These are phyloP conservation scores for Leucosticte australis DNA, from an alignment of 2,113 vertebrate species.

Conservation along the genomic window DNA sequence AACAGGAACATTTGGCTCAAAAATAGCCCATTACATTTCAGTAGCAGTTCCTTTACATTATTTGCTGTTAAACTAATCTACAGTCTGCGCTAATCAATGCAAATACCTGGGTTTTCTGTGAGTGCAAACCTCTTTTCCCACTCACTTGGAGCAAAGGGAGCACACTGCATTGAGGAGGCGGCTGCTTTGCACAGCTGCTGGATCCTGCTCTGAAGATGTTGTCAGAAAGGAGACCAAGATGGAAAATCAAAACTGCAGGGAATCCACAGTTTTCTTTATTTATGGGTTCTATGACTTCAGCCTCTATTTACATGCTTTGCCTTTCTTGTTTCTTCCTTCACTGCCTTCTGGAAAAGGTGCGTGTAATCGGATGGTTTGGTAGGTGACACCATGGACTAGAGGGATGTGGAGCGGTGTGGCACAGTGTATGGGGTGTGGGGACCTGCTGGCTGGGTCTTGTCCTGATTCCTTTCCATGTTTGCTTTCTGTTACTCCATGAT, in stretches of 20 bases:
- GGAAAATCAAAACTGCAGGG: neutral
- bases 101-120: neutral
- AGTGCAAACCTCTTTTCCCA: neutral
- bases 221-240: neutral
- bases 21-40: neutral
- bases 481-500: neutral
- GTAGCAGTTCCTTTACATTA: neutral
- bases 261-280: neutral
- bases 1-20: neutral
- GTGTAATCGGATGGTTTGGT: rapidly evolving
- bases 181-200: neutral
- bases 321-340: neutral
- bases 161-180: rapidly evolving
- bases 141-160: neutral
- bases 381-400: neutral
- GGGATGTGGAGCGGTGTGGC: neutral
- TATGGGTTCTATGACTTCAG: neutral
- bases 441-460: neutral
- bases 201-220: neutral
- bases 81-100: neutral
- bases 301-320: neutral
- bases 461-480: neutral
- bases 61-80: neutral
- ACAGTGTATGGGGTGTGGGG: neutral
- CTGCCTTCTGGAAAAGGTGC: neutral